Base-by-base conservation (phyloP, 23 tunicate genomes). In the Halocynthia aurantium region DNA sequence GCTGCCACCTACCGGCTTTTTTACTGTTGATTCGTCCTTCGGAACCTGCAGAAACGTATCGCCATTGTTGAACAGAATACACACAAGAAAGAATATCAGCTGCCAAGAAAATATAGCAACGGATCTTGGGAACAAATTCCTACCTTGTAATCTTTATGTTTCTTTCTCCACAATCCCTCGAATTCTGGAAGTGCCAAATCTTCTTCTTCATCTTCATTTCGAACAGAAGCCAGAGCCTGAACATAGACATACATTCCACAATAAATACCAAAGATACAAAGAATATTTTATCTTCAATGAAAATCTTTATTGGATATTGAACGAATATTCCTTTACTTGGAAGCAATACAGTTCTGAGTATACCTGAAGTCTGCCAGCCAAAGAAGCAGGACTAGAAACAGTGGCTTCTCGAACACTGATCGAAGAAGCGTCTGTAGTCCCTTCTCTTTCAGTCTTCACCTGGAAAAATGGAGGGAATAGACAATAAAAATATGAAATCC, bases 161-260 rank as follows among this genome's bases (percentile, higher is more conserved):
- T 85, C 65, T 90, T 77, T 10, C 77, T 84, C 97, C 97, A 90
- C 13, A 90, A 22, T 6, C 97, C 97, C 56, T 85, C 75, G 65
- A 90, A 90, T 61, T 90, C 97, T 15, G 97, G 97, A 51, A 72
- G 86, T 10, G 90, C 84, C 52, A 86, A 70, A 67, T 40, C 62
- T 55, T 80, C 91, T 21, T 74, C 84, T n/a, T 80, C 54, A 7
- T 80, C 67, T 13, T 54, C 56, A 10, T 19, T 54, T 22, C 78
- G 31, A 8, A 22, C 56, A 54, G 19, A 6, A 55, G 64, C 56
- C 8, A 74, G 63, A 53, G 78, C 56, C 78, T 74, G 8, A 10
- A 65, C 9, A 65, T 10, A 65, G 31, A 13, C 17, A 58, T 15
- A 58, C 17, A 58, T 58, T 58, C 17, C 17, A 58, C 15, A 31